These are phyloP conservation scores for Ptiloglossa arizonensis DNA, from an alignment of 1,140 invertebrate species.

Conservation along the genomic window DNA sequence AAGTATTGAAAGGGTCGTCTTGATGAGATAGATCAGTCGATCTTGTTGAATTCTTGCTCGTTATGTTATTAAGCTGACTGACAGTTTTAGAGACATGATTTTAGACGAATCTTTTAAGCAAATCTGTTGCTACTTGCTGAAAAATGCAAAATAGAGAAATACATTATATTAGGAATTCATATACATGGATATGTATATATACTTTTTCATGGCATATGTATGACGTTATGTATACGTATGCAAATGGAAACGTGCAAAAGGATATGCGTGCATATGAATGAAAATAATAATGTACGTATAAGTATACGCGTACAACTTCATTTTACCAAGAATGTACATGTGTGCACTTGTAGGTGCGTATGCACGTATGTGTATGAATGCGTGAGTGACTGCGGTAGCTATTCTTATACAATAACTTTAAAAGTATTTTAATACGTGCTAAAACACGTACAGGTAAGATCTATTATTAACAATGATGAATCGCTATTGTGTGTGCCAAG, in stretches of 20 bases:
- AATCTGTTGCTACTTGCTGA: constrained; percentile 68
- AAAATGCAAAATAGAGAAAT: constrained; percentile 58
- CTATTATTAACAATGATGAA: constrained; percentile 51
- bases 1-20: constrained; percentile 58
- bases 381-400: constrained; percentile 43
- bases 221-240: constrained; percentile 19
- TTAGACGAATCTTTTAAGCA: constrained; percentile 73
- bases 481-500: constrained; percentile 62
- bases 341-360: not conserved
- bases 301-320: constrained; percentile 4
- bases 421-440: constrained; percentile 70
- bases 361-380: constrained; percentile 40
- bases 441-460: constrained; percentile 53
- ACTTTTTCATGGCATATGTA: constrained; percentile 46
- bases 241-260: constrained; percentile 17
- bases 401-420: constrained; percentile 64
- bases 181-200: constrained; percentile 43
- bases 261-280: constrained; percentile 10
- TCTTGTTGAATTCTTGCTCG: constrained; percentile 72
- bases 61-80: constrained; percentile 71
- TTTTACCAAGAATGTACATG: constrained; percentile 11
- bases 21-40: constrained; percentile 54
- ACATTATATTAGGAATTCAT: constrained; percentile 41
- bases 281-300: constrained; percentile 13
- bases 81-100: constrained; percentile 70